Base-by-base conservation (phyloP, 1,140 invertebrate species). In the Cyclina sinensis region DNA sequence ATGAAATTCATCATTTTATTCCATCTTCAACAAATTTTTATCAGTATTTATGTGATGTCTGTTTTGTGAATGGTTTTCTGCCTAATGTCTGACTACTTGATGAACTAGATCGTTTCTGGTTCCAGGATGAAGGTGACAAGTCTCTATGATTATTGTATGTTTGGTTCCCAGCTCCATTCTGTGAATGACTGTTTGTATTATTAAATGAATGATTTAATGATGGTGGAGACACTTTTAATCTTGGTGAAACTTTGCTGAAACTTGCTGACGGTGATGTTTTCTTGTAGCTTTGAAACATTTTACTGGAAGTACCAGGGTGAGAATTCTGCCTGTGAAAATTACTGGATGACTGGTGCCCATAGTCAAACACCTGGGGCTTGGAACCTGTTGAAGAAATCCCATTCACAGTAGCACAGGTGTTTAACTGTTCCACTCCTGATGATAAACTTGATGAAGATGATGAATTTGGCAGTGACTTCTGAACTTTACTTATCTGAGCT, bases 401-500 rank as follows among this genome's bases (percentile, higher is more conserved):
- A 70, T 76, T 76, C 24, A 68, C 74, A 30, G 43, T 35, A 24
- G 74, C 27, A 51, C 43, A 80, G 57, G 2, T 43, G 14, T 37
- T 14, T 37, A 79, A 16, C 59, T 87, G 85, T 16, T 87, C 74
- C 3, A 54, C 35, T 37, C 21, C 27, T 48, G 85, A 46, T 46
- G 54, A 37, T 43, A 73, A 46, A 27, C 51, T 78, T 18, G 24
- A 18, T 32, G 85, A 62, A 51, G 85, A 70, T 32, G 70, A 46
- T 30, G 59, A 14, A 39, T 59, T 57, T 86, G 68, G 83, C 83
- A 76, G 68, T 54, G 83, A 62, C 43, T 86, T 70, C 57, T 87
- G 85, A 68, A 87, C 85, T 87, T 87, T 87, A 46, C 74, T 87
- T 18, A 87, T 76, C 59, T 87, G 85, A 27, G 85, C 85, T 87